A percentile compares a stretch with the other conserved stretches of the same genome.
Conservation (phyloP, 2,888 invertebrate genomes). For the Drosophila suboccidentalis region DNA sequence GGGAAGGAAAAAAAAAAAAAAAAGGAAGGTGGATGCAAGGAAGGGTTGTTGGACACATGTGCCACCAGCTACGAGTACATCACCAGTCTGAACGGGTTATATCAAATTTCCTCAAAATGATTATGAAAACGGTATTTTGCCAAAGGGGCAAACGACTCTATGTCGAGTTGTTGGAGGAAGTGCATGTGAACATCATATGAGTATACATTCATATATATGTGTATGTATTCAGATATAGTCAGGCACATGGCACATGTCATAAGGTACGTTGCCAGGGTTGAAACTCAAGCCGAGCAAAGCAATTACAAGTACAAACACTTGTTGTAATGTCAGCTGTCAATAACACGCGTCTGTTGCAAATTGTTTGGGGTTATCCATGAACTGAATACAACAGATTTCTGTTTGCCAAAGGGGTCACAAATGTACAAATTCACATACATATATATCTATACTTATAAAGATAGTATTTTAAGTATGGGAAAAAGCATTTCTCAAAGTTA, state of each 20-base stretch:
- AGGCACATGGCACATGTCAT: slow-evolving; percentile 41
- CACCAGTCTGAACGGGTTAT: slow-evolving; percentile 44
- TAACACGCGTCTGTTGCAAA: slow-evolving; percentile 64
- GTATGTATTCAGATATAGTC: slow-evolving; percentile 15
- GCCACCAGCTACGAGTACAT: slow-evolving; percentile 21
- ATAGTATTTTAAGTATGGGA: not conserved
- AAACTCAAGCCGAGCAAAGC: slow-evolving; percentile 52
- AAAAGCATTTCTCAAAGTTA: not conserved
- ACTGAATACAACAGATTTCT: slow-evolving; percentile 23
- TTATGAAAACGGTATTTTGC: slow-evolving; percentile 62
- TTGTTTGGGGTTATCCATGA: slow-evolving; percentile 31
- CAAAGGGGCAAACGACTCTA: slow-evolving; percentile 34
- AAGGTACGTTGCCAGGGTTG: slow-evolving; percentile 45
- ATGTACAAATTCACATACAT: not conserved
- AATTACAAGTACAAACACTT: slow-evolving; percentile 73
- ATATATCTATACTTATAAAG: not conserved
- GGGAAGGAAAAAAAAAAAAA: slow-evolving; percentile 1
- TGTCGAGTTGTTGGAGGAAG: slow-evolving; percentile 20
- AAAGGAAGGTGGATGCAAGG: slow-evolving; percentile 15
- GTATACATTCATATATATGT: slow-evolving; percentile 7
- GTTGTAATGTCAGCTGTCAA: slow-evolving; percentile 80
- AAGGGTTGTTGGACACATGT: slow-evolving; percentile 56
- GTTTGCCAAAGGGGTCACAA: slow-evolving; percentile 9
- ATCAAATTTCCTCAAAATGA: slow-evolving; percentile 71
- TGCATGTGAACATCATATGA: slow-evolving; percentile 28